A percentile compares a stretch with the other conserved stretches of the same genome.
These are phyloP conservation scores for Apodemus sylvaticus DNA, from an alignment of 2,113 vertebrate species.

Conservation along the genomic window DNA sequence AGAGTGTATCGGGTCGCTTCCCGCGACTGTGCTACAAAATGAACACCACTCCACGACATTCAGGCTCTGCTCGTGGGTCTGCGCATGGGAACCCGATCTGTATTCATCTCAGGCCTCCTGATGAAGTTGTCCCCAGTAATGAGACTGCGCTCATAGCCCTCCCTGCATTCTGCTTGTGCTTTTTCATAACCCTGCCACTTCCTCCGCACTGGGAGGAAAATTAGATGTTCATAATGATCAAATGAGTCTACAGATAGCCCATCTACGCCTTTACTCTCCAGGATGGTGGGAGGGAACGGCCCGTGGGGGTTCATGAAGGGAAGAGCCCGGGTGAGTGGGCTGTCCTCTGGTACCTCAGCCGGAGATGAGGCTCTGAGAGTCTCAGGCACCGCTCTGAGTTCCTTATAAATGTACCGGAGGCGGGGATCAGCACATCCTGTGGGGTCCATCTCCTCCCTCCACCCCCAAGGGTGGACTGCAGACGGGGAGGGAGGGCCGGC, in stretches of 20 bases:
- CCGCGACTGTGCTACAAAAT: accelerated
- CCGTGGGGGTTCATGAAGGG: not conserved
- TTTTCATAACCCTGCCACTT: constrained; percentile 71
- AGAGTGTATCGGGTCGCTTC: not conserved
- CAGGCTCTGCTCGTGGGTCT: not conserved
- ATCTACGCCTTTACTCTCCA: accelerated
- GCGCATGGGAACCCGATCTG: not conserved
- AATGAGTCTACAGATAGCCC: constrained; percentile 66
- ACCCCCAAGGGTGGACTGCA: accelerated
- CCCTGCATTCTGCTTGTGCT: not conserved
- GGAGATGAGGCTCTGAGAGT: not conserved
- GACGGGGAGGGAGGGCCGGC: not conserved
- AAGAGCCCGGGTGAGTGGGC: no score
- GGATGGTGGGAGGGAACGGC: not conserved
- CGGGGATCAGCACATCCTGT: not conserved
- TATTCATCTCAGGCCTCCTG: constrained; percentile 50
- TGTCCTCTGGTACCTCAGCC: accelerated
- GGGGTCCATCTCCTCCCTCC: accelerated
- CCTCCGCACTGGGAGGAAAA: constrained; percentile 76
- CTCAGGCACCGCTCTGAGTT: accelerated
- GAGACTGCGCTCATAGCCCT: not conserved
- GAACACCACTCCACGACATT: not conserved
- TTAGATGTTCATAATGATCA: constrained; percentile 70
- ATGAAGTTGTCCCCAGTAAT: constrained; percentile 75
- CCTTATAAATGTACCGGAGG: not conserved